phyloP scores from a whole-genome alignment of 2,113 vertebrate genomes.

The Chaetorhynchus papuensis region DNA sequence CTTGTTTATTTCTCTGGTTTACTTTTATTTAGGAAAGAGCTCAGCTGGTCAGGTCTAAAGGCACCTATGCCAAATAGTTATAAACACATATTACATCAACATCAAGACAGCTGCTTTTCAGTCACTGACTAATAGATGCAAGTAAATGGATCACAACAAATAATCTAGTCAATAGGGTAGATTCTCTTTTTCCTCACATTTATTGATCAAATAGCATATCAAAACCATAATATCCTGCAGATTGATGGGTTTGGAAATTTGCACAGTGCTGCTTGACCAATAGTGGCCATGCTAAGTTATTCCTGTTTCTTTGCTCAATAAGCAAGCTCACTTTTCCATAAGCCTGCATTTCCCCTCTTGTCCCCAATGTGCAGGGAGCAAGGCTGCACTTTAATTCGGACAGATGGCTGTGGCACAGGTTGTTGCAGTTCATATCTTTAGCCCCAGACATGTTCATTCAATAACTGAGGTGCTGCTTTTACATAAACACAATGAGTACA shows the following conservation, averaged over 20 bases:
- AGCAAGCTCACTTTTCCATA: not conserved
- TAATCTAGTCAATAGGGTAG: not conserved
- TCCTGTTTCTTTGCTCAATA: not conserved
- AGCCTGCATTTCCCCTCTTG: not conserved
- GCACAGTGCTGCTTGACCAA: not conserved
- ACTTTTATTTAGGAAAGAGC: slow-evolving; percentile 21
- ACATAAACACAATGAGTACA: not conserved
- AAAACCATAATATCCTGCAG: not conserved
- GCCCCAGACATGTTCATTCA: not conserved
- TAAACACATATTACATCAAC: not conserved
- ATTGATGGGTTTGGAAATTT: not conserved
- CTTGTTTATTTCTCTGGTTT: slow-evolving; percentile 44
- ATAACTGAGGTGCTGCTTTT: not conserved
- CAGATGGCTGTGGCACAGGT: not conserved
- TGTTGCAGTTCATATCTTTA: not conserved
- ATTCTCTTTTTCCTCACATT: not conserved
- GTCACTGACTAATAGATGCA: not conserved
- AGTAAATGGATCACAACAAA: slow-evolving; percentile 3
- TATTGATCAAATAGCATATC: not conserved
- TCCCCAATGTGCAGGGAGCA: fast-evolving
- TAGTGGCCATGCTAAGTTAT: not conserved
- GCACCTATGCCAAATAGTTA: not conserved
- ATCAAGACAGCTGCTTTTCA: slow-evolving; percentile 1
- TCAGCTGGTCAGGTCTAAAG: not conserved
- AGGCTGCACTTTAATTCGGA: not conserved